phyloP scores from a whole-genome alignment of 1,140 invertebrate genomes.

The Apolygus lucorum region DNA sequence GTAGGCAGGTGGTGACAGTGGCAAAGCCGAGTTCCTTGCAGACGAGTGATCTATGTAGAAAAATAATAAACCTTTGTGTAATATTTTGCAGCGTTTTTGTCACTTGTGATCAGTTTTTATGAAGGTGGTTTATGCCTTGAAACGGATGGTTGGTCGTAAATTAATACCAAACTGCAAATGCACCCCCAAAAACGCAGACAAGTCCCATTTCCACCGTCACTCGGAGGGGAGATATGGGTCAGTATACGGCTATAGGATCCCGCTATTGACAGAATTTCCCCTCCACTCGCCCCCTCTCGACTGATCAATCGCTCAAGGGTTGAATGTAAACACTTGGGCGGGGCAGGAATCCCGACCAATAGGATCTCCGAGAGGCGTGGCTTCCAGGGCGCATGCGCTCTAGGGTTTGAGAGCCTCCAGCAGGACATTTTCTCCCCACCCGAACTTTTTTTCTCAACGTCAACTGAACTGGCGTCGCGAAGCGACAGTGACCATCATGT shows the following conservation, averaged over 20 bases:
- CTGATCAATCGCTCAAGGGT: not conserved
- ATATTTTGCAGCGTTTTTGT: too few species aligned
- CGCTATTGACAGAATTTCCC: conserved; percentile 2
- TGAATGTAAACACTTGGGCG: conserved; percentile 11
- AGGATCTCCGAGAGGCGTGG: conserved; percentile 7
- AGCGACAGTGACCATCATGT: not conserved
- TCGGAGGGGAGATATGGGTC: not conserved
- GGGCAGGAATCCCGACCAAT: conserved; percentile 21
- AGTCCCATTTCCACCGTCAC: not conserved
- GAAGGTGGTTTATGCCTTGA: too few species aligned
- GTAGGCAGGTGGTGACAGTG: too few species aligned
- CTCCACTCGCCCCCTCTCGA: not conserved
- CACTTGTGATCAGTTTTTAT: too few species aligned
- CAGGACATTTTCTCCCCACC: not conserved
- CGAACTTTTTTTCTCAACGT: not conserved
- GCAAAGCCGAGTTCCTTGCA: too few species aligned
- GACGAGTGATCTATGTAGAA: too few species aligned
- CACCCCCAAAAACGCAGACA: too few species aligned
- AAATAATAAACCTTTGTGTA: too few species aligned
- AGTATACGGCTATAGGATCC: not conserved
- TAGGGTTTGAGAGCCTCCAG: not conserved
- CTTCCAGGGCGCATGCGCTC: conserved; percentile 13
- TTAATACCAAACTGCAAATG: too few species aligned
- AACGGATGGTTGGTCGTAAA: too few species aligned
- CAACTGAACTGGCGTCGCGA: not conserved